Conservation (phyloP, 1,140 invertebrate species). For the Cyclina sinensis region DNA sequence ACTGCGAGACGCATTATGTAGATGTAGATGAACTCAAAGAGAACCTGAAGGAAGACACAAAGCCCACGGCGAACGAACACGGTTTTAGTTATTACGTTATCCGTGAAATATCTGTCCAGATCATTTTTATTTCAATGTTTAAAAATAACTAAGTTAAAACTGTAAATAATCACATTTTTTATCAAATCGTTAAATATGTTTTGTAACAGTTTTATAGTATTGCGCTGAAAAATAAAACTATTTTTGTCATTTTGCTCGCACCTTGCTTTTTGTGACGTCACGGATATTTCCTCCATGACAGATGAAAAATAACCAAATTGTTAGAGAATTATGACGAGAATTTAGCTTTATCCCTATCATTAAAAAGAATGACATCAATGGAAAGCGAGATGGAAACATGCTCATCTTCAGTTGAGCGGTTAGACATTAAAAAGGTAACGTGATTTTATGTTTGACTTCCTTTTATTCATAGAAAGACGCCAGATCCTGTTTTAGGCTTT, state of each 20-base stretch:
- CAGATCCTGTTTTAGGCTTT: slow-evolving; percentile 30
- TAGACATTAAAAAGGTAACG: slow-evolving; percentile 78
- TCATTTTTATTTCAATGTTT: too few species aligned
- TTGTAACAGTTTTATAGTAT: too few species aligned
- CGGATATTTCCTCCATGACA: slow-evolving; percentile 73
- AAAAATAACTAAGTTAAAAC: too few species aligned
- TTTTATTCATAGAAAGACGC: neutral
- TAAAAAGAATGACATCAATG: slow-evolving; percentile 72
- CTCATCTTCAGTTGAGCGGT: slow-evolving; percentile 75
- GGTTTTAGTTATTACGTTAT: neutral
- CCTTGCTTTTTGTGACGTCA: slow-evolving; percentile 73
- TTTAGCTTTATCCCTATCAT: slow-evolving; percentile 23
- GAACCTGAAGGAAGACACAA: too few species aligned
- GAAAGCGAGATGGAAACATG: slow-evolving; percentile 82
- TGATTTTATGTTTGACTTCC: neutral
- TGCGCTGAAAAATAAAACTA: neutral
- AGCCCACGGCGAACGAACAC: neutral
- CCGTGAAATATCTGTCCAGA: neutral
- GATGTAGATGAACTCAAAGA: too few species aligned
- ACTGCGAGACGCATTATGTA: too few species aligned
- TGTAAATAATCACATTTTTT: too few species aligned
- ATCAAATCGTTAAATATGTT: too few species aligned
- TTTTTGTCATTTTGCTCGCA: neutral
- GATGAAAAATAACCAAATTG: slow-evolving; percentile 67
- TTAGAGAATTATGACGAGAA: slow-evolving; percentile 39